Percentiles rank a stretch among this genome's conserved stretches.
phyloP scores from a whole-genome alignment of 2,797 vertebrate species.

The Spondyliosoma cantharus region DNA sequence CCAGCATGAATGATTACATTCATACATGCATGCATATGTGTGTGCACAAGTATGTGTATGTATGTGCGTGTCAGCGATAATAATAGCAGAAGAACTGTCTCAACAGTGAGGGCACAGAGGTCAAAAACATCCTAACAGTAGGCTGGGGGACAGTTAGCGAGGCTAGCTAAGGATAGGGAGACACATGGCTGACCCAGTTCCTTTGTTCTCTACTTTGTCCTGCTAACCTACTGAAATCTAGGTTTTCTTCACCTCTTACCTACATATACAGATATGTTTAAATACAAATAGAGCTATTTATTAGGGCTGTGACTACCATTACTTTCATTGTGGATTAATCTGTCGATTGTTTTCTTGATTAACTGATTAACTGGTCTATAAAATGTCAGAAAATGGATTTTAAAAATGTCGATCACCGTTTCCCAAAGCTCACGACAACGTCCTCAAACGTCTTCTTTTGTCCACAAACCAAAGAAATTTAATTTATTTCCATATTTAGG shows the following conservation, averaged over 20 bases:
- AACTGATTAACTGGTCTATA: no score
- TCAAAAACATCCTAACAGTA: constrained; percentile 69
- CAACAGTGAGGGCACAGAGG: constrained; percentile 50
- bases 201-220: constrained; percentile 61
- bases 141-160: constrained; percentile 57
- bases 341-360: no score
- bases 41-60: constrained; percentile 29
- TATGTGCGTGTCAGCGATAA: constrained; percentile 55
- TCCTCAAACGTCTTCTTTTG: no score
- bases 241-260: constrained; percentile 44
- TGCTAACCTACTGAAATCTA: constrained; percentile 61
- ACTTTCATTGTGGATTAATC: no score
- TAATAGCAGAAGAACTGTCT: constrained; percentile 66
- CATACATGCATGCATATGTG: constrained; percentile 35
- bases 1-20: constrained; percentile 51
- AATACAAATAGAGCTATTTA: not conserved
- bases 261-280: constrained; percentile 27
- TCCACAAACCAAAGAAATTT: no score
- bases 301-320: no score
- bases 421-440: no score
- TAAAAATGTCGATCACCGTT: no score
- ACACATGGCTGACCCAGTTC: constrained; percentile 72
- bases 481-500: no score
- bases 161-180: constrained; percentile 56
- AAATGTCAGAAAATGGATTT: no score